These are phyloP conservation scores for Schlechtendalia chinensis DNA, from an alignment of 1,140 invertebrate species.

Conservation along the genomic window DNA sequence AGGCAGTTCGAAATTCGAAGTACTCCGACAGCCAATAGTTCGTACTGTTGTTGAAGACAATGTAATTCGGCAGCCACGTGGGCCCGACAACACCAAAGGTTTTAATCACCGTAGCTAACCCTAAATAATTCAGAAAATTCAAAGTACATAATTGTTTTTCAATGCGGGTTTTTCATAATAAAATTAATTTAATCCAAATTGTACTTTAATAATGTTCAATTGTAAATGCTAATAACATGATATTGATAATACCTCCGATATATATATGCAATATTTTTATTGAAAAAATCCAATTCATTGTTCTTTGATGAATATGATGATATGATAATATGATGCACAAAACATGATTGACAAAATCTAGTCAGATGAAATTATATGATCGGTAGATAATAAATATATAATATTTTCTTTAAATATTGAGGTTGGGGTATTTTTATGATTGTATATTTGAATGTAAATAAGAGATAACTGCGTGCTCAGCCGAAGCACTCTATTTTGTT, in stretches of 20 bases:
- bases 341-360: constrained; percentile 4
- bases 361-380: not conserved
- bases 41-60: constrained; percentile 31
- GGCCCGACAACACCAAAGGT: constrained; percentile 43
- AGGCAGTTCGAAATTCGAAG: constrained; percentile 39
- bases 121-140: constrained; percentile 13
- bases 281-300: not conserved
- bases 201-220: constrained; percentile 25
- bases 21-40: constrained; percentile 22
- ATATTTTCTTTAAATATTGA: constrained; percentile 36
- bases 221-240: constrained; percentile 32
- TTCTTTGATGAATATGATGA: too few species aligned
- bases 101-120: constrained; percentile 48
- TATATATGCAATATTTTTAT: constrained; percentile 1
- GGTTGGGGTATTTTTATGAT: constrained; percentile 9
- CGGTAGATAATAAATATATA: not conserved
- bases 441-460: constrained; percentile 46
- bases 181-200: constrained; percentile 24
- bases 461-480: not conserved
- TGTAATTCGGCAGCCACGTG: constrained; percentile 39
- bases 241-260: constrained; percentile 19
- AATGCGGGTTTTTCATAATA: constrained; percentile 32
- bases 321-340: too few species aligned
- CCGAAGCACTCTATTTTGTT: constrained; percentile 29
- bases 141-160: constrained; percentile 5